Evolutionary conservation across 2,113 vertebrate genomes (phyloP).

Genomic region (Rhombomys opimus): DNA sequence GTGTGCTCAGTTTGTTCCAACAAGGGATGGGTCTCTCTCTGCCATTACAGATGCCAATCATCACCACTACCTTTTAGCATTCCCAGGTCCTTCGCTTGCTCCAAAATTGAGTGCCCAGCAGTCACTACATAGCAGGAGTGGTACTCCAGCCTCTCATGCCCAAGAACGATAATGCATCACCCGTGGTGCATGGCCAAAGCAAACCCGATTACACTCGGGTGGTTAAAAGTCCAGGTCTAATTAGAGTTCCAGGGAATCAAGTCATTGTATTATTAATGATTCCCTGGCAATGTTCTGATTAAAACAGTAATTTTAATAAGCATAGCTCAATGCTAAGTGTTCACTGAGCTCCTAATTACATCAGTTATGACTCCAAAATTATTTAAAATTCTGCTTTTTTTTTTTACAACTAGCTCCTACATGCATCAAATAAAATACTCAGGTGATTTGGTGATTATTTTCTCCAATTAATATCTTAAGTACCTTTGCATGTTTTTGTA

Average conservation of each 20-base stretch:
- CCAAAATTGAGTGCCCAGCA: neutral
- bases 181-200: conserved; percentile 42
- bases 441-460: conserved; percentile 83
- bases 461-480: conserved; percentile 86
- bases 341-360: conserved; percentile 87
- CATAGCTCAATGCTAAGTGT: conserved; percentile 83
- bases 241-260: conserved; percentile 83
- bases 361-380: conserved; percentile 83
- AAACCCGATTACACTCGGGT: conserved; percentile 78
- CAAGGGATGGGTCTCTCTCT: neutral
- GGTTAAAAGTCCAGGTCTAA: conserved; percentile 84
- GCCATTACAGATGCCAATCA: neutral
- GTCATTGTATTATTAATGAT: conserved; percentile 88
- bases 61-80: neutral
- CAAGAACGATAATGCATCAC: conserved; percentile 64
- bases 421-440: conserved; percentile 70
- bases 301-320: conserved; percentile 89
- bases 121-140: neutral
- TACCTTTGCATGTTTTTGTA: conserved; percentile 39
- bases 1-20: neutral
- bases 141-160: conserved; percentile 1
- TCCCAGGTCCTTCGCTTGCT: neutral
- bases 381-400: conserved; percentile 82
- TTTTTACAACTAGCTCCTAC: conserved; percentile 49
- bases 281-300: conserved; percentile 85